These are phyloP conservation scores for Corella eumyota DNA, from an alignment of 23 tunicate genomes.

Conservation along the genomic window DNA sequence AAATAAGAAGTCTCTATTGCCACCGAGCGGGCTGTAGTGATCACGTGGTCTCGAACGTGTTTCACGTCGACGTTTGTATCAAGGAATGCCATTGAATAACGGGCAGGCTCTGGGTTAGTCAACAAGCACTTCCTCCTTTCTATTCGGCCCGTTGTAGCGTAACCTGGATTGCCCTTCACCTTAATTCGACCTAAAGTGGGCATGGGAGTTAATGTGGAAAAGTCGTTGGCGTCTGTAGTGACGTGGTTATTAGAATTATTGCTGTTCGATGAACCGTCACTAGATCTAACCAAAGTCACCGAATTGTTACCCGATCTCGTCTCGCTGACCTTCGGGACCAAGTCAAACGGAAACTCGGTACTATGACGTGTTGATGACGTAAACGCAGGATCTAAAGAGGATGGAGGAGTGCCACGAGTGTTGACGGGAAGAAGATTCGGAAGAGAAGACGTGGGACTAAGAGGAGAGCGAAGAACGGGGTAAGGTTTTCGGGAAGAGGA, in stretches of 20 bases:
- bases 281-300: not conserved
- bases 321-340: too few relatives aligned
- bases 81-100: too few relatives aligned
- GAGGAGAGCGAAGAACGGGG: not conserved
- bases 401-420: not conserved
- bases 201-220: too few relatives aligned
- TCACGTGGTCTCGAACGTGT: not conserved
- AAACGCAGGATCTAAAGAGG: too few relatives aligned
- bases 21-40: not conserved
- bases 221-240: too few relatives aligned
- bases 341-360: too few relatives aligned
- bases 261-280: not conserved
- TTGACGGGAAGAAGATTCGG: constrained; percentile 26
- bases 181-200: not conserved
- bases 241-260: not conserved
- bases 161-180: not conserved
- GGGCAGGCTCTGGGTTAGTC: not conserved
- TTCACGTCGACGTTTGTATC: not conserved
- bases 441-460: constrained; percentile 40
- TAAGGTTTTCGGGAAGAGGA: not conserved
- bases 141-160: too few relatives aligned
- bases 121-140: too few relatives aligned
- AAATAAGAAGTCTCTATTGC: not conserved
- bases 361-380: too few relatives aligned
- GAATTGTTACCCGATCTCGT: not conserved